Evolutionary conservation across 1,140 invertebrate genomes (phyloP).

Genomic region (Apocrypta bakeri): DNA sequence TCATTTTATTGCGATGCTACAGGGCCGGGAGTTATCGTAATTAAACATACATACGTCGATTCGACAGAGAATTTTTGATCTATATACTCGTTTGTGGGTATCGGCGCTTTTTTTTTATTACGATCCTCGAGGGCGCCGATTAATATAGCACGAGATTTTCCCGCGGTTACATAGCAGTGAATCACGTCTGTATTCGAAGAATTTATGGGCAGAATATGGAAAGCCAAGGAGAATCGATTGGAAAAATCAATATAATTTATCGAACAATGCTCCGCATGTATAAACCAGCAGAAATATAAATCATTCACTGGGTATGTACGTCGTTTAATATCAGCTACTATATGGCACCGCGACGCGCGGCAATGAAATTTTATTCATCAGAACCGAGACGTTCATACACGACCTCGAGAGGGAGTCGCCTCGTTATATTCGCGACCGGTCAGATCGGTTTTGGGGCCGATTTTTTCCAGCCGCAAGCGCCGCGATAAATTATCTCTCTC

Average conservation of each 20-base stretch:
- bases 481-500: constrained; percentile 17
- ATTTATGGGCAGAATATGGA: background rate
- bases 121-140: background rate
- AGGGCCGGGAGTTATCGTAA: too few species aligned
- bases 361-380: constrained; percentile 3
- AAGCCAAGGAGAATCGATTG: background rate
- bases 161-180: background rate
- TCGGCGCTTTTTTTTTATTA: too few species aligned
- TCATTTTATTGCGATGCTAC: background rate
- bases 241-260: constrained; percentile 19
- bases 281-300: background rate
- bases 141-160: background rate
- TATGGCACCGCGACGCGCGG: background rate
- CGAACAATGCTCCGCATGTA: background rate
- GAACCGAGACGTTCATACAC: background rate
- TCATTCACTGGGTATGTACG: too few species aligned
- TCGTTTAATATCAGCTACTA: background rate
- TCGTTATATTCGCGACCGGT: constrained; percentile 27
- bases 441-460: constrained; percentile 26
- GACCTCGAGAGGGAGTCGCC: background rate
- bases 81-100: too few species aligned
- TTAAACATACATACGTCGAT: too few species aligned
- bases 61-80: too few species aligned
- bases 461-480: constrained; percentile 11
- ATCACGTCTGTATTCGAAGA: background rate